Percentiles rank a stretch among this genome's conserved stretches.
Conservation (phyloP, 2,797 vertebrate genomes). For the Anguilla marmorata region DNA sequence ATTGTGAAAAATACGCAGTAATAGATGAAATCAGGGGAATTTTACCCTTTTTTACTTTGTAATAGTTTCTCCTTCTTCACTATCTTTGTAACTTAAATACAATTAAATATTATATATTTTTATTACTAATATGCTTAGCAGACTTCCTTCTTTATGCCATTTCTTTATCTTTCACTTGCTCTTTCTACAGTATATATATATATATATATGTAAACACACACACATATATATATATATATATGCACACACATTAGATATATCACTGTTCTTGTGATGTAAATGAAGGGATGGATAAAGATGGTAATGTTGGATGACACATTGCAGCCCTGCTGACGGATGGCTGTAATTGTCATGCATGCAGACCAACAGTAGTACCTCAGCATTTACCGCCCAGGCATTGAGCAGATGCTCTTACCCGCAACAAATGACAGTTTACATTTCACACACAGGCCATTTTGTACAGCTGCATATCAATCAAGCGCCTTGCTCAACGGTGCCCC, state of each 20-base stretch:
- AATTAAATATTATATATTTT: no score
- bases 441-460: neutral
- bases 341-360: neutral
- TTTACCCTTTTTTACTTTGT: no score
- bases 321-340: neutral
- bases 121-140: no score
- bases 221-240: neutral
- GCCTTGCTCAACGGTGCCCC: neutral
- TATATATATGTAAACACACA: neutral
- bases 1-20: no score
- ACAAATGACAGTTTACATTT: neutral
- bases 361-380: neutral
- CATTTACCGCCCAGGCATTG: neutral
- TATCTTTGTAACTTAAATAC: no score
- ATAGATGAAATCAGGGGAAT: no score
- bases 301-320: neutral
- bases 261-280: neutral
- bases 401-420: neutral
- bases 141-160: no score
- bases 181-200: no score
- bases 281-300: neutral
- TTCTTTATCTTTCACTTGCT: no score
- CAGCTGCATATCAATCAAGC: neutral
- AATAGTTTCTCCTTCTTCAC: no score
- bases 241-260: neutral